Conservation (phyloP, 2,797 vertebrate species). For the Psittacula derbiana region DNA sequence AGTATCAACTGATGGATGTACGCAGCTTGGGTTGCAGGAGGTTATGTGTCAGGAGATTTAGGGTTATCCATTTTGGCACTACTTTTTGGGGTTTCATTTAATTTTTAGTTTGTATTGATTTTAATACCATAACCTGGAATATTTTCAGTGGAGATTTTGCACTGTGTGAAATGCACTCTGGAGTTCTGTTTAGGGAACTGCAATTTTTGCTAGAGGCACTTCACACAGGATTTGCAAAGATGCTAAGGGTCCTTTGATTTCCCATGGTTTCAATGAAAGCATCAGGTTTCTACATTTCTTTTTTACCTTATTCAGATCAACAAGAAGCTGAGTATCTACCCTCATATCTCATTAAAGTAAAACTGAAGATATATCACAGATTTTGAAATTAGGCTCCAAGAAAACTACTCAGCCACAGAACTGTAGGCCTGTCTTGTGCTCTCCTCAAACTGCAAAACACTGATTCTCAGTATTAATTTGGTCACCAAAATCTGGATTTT, state of each 20-base stretch:
- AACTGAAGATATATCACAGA: background rate
- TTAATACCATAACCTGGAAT: background rate
- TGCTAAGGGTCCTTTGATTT: background rate
- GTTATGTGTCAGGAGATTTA: background rate
- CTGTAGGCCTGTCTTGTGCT: background rate
- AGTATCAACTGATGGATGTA: background rate
- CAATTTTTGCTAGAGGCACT: background rate
- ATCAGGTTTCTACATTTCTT: background rate
- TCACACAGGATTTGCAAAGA: background rate
- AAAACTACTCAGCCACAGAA: background rate
- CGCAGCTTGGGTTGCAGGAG: background rate
- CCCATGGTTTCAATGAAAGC: background rate
- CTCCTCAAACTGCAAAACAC: background rate
- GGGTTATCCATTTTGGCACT: background rate
- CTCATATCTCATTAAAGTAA: background rate
- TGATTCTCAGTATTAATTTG: background rate
- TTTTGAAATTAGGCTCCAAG: background rate
- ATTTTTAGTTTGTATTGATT: background rate
- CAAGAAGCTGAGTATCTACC: background rate
- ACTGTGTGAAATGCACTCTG: background rate
- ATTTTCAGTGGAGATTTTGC: background rate
- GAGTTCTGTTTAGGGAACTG: background rate
- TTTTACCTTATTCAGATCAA: background rate
- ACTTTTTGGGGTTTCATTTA: background rate
- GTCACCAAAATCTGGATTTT: background rate